A percentile compares a stretch with the other conserved stretches of the same genome.
Evolutionary conservation across 2,888 invertebrate genomes (phyloP).

Genomic region (Dicyrtomina minuta): DNA sequence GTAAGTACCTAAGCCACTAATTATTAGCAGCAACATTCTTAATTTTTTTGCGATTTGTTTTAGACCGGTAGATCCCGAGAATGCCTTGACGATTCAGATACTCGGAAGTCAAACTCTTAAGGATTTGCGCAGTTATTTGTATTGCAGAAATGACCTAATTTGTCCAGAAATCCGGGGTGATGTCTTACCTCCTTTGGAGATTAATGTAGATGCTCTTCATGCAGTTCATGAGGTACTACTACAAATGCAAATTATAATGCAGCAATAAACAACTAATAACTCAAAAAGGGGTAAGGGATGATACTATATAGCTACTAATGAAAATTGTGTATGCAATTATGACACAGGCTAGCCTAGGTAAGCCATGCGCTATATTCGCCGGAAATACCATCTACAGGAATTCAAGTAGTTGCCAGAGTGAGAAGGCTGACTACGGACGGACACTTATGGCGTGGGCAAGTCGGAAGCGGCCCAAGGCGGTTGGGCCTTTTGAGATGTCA

Average conservation of each 20-base stretch:
- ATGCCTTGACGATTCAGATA: constrained; percentile 7
- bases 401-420: neutral
- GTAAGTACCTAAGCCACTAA: too few species aligned
- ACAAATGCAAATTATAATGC: neutral
- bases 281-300: neutral
- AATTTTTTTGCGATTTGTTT: too few species aligned
- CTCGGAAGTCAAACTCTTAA: constrained; percentile 20
- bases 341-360: neutral
- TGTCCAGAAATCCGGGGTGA: constrained; percentile 15
- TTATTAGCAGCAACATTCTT: neutral
- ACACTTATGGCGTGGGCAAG: neutral
- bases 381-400: constrained; percentile 18
- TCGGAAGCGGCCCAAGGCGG: neutral
- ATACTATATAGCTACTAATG: neutral
- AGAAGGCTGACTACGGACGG: constrained; percentile 1
- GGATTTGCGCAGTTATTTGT: constrained; percentile 18
- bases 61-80: constrained; percentile 12
- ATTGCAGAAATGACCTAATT: constrained; percentile 18
- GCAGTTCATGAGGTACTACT: neutral
- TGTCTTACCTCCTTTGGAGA: neutral
- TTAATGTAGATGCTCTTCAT: neutral
- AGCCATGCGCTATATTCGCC: constrained; percentile 21
- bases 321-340: neutral
- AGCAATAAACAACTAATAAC: too few species aligned
- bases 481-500: constrained; percentile 13